Evolutionary conservation across 2,113 vertebrate genomes (phyloP).

Genomic region (Lamprologus callipterus): DNA sequence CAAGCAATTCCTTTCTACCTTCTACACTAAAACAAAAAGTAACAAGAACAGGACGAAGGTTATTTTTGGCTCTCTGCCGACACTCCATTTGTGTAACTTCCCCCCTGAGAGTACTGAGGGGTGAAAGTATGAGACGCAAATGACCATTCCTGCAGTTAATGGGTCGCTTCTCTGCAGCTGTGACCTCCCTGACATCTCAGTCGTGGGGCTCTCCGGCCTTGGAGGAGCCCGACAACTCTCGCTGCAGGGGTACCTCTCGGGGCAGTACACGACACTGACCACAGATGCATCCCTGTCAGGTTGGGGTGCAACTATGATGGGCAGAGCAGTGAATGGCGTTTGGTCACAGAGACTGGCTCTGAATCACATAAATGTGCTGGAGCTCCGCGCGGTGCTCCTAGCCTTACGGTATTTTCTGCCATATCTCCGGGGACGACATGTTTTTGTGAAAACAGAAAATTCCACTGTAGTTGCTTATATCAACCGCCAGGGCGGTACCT

Average conservation of each 20-base stretch:
- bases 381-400: fast-evolving
- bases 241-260: background rate
- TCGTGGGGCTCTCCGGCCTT: background rate
- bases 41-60: background rate
- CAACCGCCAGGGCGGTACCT: fast-evolving
- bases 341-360: fast-evolving
- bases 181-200: background rate
- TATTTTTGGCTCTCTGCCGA: background rate
- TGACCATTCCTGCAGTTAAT: background rate
- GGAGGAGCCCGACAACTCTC: background rate
- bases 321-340: background rate
- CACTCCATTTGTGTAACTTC: background rate
- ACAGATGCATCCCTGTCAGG: background rate
- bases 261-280: background rate
- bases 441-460: background rate
- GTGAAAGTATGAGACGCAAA: background rate
- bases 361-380: background rate
- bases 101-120: background rate
- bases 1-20: background rate
- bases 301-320: background rate
- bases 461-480: background rate
- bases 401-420: background rate
- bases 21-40: background rate
- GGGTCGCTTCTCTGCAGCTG: background rate
- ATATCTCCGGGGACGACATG: fast-evolving